These are phyloP conservation scores for Phocoena sinus DNA, from an alignment of 2,113 vertebrate genomes.

Conservation along the genomic window DNA sequence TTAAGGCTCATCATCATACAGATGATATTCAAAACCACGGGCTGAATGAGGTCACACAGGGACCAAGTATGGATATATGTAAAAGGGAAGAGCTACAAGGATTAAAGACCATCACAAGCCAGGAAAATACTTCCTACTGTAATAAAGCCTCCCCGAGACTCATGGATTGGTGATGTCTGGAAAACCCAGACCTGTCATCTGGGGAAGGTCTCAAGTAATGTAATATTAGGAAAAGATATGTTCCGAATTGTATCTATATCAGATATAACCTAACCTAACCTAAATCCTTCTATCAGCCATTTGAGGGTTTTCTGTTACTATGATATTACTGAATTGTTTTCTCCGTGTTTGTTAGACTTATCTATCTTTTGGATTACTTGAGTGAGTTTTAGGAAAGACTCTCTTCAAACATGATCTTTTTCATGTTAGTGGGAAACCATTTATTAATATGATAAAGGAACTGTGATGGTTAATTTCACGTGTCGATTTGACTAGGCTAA, in stretches of 20 bases:
- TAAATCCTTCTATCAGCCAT: background rate
- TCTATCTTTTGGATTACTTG: background rate
- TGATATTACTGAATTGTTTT: background rate
- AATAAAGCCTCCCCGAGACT: background rate
- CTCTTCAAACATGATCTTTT: background rate
- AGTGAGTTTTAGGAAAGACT: background rate
- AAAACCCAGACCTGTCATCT: background rate
- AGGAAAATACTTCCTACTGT: no score
- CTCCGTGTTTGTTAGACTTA: background rate
- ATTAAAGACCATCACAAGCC: fast-evolving
- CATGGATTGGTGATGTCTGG: no score
- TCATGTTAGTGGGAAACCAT: no score
- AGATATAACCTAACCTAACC: background rate
- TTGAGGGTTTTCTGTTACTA: background rate
- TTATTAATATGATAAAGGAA: background rate
- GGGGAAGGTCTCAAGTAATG: background rate
- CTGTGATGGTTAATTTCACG: background rate
- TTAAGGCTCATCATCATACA: fast-evolving
- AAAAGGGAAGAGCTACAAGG: no score
- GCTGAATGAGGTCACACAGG: background rate
- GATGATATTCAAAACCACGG: fast-evolving
- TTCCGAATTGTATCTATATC: background rate
- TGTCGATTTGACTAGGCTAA: background rate
- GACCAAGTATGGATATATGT: background rate
- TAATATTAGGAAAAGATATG: background rate